phyloP scores from a whole-genome alignment of 2,888 invertebrate species.

The Latrodectus elegans region DNA sequence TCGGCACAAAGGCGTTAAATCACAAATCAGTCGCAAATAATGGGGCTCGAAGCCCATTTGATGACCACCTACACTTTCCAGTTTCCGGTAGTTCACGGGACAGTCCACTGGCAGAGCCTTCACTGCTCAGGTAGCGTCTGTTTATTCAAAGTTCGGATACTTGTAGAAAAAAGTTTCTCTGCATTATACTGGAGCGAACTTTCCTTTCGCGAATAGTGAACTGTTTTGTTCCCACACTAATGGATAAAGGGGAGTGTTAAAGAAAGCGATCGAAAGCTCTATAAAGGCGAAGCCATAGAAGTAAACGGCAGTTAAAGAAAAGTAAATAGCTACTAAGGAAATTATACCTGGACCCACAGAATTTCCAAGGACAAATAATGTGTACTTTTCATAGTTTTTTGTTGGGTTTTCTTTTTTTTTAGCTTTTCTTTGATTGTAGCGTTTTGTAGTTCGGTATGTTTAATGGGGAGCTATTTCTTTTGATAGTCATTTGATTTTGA shows the following conservation, averaged over 20 bases:
- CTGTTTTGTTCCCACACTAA: constrained; percentile 54
- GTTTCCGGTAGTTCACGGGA: constrained; percentile 40
- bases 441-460: no score
- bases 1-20: constrained; percentile 50
- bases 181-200: constrained; percentile 11
- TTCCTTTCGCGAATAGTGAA: constrained; percentile 6
- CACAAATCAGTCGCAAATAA: constrained; percentile 57
- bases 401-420: neutral
- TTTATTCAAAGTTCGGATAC: constrained; percentile 24
- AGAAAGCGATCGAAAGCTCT: neutral
- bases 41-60: constrained; percentile 40
- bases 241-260: constrained; percentile 30
- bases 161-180: constrained; percentile 7
- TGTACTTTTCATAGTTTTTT: neutral
- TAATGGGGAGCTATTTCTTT: no score
- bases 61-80: constrained; percentile 61
- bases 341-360: constrained; percentile 29
- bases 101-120: constrained; percentile 33
- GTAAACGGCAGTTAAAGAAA: constrained; percentile 38
- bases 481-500: no score
- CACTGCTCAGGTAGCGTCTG: constrained; percentile 3
- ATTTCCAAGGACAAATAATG: constrained; percentile 31
- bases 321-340: constrained; percentile 37
- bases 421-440: no score
- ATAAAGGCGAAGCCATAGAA: constrained; percentile 32